A percentile compares a stretch with the other conserved stretches of the same genome.
Evolutionary conservation across 2,888 invertebrate genomes (phyloP).

Genomic region (Tachina fera): DNA sequence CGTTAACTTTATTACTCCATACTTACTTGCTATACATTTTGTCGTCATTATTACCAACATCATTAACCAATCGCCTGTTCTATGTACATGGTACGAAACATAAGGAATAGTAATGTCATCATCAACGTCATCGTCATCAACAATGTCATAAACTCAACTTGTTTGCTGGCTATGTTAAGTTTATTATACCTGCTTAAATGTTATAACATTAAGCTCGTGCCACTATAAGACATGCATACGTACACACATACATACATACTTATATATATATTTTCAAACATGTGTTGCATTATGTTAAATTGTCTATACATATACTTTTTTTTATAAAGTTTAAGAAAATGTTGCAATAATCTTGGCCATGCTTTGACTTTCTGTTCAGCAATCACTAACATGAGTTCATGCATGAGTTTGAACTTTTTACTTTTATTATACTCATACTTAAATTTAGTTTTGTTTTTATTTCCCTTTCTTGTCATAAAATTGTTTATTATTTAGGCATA

Average conservation of each 20-base stretch:
- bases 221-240: slow-evolving; percentile 46
- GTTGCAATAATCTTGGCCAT: slow-evolving; percentile 69
- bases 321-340: slow-evolving; percentile 47
- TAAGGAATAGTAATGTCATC: slow-evolving; percentile 66
- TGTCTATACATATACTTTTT: not conserved
- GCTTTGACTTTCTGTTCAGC: slow-evolving; percentile 40
- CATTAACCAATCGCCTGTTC: slow-evolving; percentile 27
- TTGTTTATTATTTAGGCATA: slow-evolving; percentile 36
- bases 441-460: slow-evolving; percentile 39
- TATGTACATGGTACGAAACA: slow-evolving; percentile 10
- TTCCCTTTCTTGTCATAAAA: slow-evolving; percentile 33
- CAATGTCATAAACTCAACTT: slow-evolving; percentile 63
- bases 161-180: slow-evolving; percentile 37
- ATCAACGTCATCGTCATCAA: slow-evolving; percentile 50
- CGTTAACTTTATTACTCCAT: not conserved
- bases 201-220: slow-evolving; percentile 71
- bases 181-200: slow-evolving; percentile 72
- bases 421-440: slow-evolving; percentile 70
- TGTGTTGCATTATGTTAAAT: slow-evolving; percentile 47
- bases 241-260: not conserved
- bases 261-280: slow-evolving; percentile 22
- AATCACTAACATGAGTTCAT: slow-evolving; percentile 68
- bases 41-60: slow-evolving; percentile 32
- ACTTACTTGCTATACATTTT: slow-evolving; percentile 27
- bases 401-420: slow-evolving; percentile 72